phyloP scores from a whole-genome alignment of 2,113 vertebrate genomes.

The Propithecus coquereli region DNA sequence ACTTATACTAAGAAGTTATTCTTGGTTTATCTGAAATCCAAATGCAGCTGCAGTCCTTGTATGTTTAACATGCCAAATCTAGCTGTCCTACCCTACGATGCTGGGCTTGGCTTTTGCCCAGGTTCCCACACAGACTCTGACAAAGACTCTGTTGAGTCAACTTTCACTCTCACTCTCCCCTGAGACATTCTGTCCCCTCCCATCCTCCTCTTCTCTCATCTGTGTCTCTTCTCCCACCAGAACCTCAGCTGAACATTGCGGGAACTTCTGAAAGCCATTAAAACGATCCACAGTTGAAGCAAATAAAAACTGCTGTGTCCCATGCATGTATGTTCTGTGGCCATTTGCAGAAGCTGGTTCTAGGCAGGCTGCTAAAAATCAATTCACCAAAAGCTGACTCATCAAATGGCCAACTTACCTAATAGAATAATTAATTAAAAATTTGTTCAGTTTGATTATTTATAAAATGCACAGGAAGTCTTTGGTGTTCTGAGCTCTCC shows the following conservation, averaged over 20 bases:
- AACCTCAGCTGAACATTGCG: not conserved
- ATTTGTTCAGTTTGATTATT: not conserved
- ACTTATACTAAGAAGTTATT: not conserved
- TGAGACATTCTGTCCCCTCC: not conserved
- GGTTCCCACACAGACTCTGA: rapidly evolving
- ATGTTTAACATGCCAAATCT: not conserved
- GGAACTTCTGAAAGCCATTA: not conserved
- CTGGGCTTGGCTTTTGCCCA: not conserved
- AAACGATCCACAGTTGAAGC: not conserved
- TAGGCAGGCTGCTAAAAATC: not conserved
- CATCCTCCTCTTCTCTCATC: not conserved
- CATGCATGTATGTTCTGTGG: rapidly evolving
- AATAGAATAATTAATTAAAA: not conserved
- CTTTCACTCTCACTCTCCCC: not conserved
- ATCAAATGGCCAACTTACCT: not conserved
- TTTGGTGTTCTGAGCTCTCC: not conserved
- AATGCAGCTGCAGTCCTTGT: not conserved
- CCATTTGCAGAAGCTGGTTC: not conserved
- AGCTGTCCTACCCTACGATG: rapidly evolving
- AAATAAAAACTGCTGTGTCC: no score
- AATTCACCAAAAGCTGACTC: not conserved
- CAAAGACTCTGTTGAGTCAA: no score
- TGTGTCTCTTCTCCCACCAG: not conserved
- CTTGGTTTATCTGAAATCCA: not conserved
- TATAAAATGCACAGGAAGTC: not conserved